Percentiles rank a stretch among this genome's conserved stretches.
Evolutionary conservation across 2,797 vertebrate genomes (phyloP).

Genomic region (Tolypeutes matacus): DNA sequence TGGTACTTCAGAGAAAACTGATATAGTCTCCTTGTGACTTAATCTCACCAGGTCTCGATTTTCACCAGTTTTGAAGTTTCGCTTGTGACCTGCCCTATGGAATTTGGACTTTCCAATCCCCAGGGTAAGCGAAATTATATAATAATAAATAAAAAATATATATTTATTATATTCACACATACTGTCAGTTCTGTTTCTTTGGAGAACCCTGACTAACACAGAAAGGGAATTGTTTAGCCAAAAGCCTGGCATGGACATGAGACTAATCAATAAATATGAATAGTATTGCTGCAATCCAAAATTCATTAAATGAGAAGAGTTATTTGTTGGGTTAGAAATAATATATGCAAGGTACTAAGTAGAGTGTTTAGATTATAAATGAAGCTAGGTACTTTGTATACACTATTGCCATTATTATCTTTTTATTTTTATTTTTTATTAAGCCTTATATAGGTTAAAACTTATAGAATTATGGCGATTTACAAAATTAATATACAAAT

Average conservation of each 20-base stretch:
- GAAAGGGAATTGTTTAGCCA: background rate
- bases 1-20: accelerated
- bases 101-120: too few species aligned
- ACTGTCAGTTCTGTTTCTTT: too few species aligned
- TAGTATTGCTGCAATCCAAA: background rate
- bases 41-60: background rate
- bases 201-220: too few species aligned
- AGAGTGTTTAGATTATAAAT: background rate
- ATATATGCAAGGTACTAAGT: background rate
- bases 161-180: too few species aligned
- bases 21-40: background rate
- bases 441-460: too few species aligned
- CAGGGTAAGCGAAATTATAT: too few species aligned
- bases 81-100: too few species aligned
- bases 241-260: background rate
- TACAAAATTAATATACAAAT: background rate
- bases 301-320: background rate
- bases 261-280: background rate
- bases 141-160: too few species aligned
- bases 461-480: background rate
- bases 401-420: background rate
- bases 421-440: background rate
- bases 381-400: background rate
- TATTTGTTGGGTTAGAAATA: background rate
- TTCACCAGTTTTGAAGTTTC: too few species aligned